Percentiles rank a stretch among this genome's conserved stretches.
Conservation (phyloP, 1,140 invertebrate genomes). For the Ruditapes philippinarum region DNA sequence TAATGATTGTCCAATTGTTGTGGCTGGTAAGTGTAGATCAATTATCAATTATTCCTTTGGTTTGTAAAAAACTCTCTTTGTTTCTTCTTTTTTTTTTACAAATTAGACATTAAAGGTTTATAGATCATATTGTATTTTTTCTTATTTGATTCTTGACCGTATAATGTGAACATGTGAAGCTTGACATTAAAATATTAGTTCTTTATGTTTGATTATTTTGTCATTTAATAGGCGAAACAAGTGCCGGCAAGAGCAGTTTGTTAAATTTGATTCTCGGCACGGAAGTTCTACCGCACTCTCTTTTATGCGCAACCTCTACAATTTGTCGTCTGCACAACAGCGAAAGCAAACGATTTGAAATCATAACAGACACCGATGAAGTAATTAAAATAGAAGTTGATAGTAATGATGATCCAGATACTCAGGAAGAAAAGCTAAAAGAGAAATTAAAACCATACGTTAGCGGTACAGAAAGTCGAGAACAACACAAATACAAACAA, state of each 20-base stretch:
- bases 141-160: no score
- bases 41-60: no score
- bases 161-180: no score
- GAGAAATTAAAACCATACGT: conserved; percentile 37
- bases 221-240: conserved; percentile 71
- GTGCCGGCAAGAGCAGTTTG: conserved; percentile 73
- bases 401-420: background rate
- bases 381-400: background rate
- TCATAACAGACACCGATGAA: background rate
- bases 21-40: conserved; percentile 47
- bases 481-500: conserved; percentile 36
- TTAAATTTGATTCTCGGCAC: conserved; percentile 74
- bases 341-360: background rate
- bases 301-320: conserved; percentile 71
- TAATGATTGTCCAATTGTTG: conserved; percentile 55
- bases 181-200: no score
- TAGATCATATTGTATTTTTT: no score
- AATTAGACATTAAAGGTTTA: no score
- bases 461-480: background rate
- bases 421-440: background rate
- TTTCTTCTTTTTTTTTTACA: no score
- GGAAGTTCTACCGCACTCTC: conserved; percentile 72
- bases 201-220: no score
- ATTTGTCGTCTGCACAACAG: conserved; percentile 73
- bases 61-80: no score